Percentiles rank a stretch among this genome's conserved stretches.
Conservation (phyloP, 2,888 invertebrate species). For the Octonoba sinensis region DNA sequence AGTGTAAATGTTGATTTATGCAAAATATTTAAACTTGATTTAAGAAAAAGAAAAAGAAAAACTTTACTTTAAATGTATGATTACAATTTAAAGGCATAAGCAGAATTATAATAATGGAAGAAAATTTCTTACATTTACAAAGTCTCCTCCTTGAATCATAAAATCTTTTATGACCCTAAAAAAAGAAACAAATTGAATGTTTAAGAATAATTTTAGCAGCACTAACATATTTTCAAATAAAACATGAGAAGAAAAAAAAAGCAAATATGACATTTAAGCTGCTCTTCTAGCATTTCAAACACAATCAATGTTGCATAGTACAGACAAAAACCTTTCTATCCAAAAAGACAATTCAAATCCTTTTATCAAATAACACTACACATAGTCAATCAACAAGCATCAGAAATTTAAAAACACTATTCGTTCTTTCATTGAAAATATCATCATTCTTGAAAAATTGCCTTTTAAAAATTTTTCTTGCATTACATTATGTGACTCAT, state of each 20-base stretch:
- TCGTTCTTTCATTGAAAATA: no score
- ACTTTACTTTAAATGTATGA: not conserved
- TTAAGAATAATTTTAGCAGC: not conserved
- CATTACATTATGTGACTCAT: no score
- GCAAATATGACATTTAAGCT: not conserved
- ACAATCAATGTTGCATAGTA: not conserved
- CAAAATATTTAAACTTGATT: not conserved
- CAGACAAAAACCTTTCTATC: no score
- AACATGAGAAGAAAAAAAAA: not conserved
- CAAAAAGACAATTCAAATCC: no score
- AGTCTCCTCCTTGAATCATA: constrained; percentile 99
- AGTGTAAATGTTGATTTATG: no score
- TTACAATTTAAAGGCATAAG: no score
- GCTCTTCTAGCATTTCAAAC: not conserved
- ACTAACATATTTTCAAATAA: not conserved
- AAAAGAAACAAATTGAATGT: constrained; percentile 8
- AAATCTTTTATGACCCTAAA: constrained; percentile 96
- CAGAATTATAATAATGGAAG: no score
- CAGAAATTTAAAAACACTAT: no score
- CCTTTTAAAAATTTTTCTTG: no score
- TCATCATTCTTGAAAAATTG: no score
- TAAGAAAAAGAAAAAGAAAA: not conserved
- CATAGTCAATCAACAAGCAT: no score
- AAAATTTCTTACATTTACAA: constrained; percentile 86
- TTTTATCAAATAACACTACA: no score